Evolutionary conservation across 1,140 invertebrate species (phyloP).

Genomic region (Ladona fulva): DNA sequence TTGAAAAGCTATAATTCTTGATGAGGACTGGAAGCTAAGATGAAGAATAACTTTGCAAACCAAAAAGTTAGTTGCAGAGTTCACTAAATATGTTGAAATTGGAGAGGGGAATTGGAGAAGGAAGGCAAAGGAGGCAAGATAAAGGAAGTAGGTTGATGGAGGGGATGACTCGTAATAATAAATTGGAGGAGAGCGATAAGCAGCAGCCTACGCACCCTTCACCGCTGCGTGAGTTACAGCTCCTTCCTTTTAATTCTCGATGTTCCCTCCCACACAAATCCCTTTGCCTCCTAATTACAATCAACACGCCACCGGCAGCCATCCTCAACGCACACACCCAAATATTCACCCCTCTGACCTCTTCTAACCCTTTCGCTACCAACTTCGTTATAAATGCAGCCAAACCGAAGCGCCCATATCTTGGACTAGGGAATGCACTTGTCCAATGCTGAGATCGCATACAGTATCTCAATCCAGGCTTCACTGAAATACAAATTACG

Average conservation of each 20-base stretch:
- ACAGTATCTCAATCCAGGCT: too few relatives aligned
- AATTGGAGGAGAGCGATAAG: neutral
- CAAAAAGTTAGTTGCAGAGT: too few relatives aligned
- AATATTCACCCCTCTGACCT: neutral
- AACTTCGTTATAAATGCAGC: neutral
- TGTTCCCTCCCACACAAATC: neutral
- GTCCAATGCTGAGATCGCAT: too few relatives aligned
- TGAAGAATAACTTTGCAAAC: too few relatives aligned
- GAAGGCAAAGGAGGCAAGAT: neutral
- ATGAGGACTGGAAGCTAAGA: too few relatives aligned
- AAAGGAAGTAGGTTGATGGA: neutral
- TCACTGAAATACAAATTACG: too few relatives aligned
- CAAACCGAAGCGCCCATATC: too few relatives aligned
- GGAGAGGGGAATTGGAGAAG: neutral
- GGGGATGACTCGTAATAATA: neutral
- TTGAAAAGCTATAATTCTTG: too few relatives aligned
- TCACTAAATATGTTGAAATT: neutral
- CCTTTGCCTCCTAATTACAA: neutral
- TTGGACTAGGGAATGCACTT: too few relatives aligned
- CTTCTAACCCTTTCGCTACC: neutral
- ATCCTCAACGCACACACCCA: neutral
- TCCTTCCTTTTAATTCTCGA: slow-evolving; percentile 1
- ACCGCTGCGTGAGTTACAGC: neutral
- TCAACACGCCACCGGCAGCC: neutral
- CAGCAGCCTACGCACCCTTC: neutral